Evolutionary conservation across 2,888 invertebrate species (phyloP).

Genomic region (Dicyrtomina minuta): DNA sequence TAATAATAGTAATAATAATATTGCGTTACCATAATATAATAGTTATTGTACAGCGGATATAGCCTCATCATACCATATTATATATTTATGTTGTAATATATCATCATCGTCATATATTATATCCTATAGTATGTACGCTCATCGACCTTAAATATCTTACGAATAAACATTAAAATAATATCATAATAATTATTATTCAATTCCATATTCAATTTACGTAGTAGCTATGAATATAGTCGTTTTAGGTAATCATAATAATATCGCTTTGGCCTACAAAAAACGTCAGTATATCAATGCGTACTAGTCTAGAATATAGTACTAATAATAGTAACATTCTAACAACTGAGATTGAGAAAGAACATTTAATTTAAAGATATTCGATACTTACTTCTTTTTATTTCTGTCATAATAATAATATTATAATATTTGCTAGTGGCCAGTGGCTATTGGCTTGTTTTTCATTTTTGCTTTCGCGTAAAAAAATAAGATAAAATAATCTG

Average conservation of each 20-base stretch:
- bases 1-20: background rate
- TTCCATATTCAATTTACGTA: background rate
- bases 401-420: no score
- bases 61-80: no score
- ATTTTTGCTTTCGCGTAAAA: no score
- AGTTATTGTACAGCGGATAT: background rate
- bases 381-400: background rate
- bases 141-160: no score
- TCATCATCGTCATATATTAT: no score
- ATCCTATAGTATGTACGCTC: no score
- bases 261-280: slow-evolving; percentile 17
- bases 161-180: background rate
- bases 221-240: slow-evolving; percentile 6
- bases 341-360: background rate
- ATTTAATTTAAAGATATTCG: no score
- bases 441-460: no score
- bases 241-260: background rate
- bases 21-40: background rate
- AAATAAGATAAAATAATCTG: no score
- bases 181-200: slow-evolving; percentile 1
- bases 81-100: no score
- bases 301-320: no score
- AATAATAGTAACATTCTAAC: background rate
- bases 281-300: background rate
- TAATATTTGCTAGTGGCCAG: no score